Conservation (phyloP, 2,797 vertebrate species). For the Borostomias antarcticus region DNA sequence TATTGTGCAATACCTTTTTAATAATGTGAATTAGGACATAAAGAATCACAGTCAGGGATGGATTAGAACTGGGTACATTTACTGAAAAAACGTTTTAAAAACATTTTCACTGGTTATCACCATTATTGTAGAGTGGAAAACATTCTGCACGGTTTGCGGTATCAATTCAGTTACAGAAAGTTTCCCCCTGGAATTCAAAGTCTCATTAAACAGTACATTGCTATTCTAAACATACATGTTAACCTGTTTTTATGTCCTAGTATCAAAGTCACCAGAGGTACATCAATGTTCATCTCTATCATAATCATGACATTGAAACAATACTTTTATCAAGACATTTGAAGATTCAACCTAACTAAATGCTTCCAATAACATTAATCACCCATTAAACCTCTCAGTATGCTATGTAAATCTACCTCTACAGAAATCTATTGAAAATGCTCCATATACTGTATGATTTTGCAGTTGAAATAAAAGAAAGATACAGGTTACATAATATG, state of each 20-base stretch:
- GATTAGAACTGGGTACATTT: slow-evolving; percentile 58
- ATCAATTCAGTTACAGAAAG: slow-evolving; percentile 49
- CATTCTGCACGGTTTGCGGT: slow-evolving; percentile 41
- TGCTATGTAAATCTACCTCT: slow-evolving; percentile 35
- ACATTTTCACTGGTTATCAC: slow-evolving; percentile 58
- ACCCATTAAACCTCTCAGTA: slow-evolving; percentile 35
- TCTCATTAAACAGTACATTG: slow-evolving; percentile 37
- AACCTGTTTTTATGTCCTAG: slow-evolving; percentile 47
- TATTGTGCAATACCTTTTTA: neutral
- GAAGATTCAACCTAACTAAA: slow-evolving; percentile 31
- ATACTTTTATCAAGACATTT: slow-evolving; percentile 37
- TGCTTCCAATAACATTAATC: slow-evolving; percentile 37
- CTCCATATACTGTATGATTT: slow-evolving; percentile 32
- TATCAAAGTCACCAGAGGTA: slow-evolving; percentile 66
- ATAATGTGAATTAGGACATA: slow-evolving; percentile 6
- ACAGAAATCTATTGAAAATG: slow-evolving; percentile 40
- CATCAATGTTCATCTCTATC: slow-evolving; percentile 47
- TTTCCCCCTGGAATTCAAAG: slow-evolving; percentile 43
- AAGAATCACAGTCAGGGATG: slow-evolving; percentile 21
- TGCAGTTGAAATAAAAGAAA: slow-evolving; percentile 46
- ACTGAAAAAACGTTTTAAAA: slow-evolving; percentile 62
- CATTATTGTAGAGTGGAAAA: slow-evolving; percentile 57
- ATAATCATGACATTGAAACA: slow-evolving; percentile 42
- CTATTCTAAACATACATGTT: slow-evolving; percentile 54
- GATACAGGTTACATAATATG: slow-evolving; percentile 41